Percentiles rank a stretch among this genome's conserved stretches.
Evolutionary conservation across 2,113 vertebrate genomes (phyloP).

Genomic region (Trematomus loennbergii): DNA sequence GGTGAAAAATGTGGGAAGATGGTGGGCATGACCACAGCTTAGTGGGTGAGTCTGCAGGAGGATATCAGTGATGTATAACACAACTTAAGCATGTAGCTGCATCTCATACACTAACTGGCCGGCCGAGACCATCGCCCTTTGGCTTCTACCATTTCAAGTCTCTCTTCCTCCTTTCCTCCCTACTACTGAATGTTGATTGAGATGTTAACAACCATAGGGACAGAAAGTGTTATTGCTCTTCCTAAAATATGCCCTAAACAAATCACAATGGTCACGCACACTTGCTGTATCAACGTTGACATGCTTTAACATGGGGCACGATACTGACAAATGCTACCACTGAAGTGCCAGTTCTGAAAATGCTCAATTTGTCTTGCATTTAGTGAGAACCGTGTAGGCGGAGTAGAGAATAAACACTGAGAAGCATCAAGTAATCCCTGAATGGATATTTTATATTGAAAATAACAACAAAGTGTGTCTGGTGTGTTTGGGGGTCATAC

Average conservation of each 20-base stretch:
- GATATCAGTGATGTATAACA: conserved; percentile 69
- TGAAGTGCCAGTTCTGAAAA: conserved; percentile 74
- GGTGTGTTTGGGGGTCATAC: conserved; percentile 67
- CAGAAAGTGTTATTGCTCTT: conserved; percentile 1
- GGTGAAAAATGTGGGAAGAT: conserved; percentile 49
- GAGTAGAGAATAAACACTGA: conserved; percentile 73
- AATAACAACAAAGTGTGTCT: conserved; percentile 76
- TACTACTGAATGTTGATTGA: conserved; percentile 33
- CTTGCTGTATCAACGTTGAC: conserved; percentile 57
- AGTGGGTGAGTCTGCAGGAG: conserved; percentile 57
- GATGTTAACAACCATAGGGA: conserved; percentile 23
- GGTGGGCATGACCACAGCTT: conserved; percentile 57
- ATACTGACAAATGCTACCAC: conserved; percentile 64
- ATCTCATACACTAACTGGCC: conserved; percentile 46
- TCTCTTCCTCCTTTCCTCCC: conserved; percentile 28
- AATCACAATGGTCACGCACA: conserved; percentile 53
- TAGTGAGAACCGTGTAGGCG: conserved; percentile 67
- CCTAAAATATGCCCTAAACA: conserved; percentile 49
- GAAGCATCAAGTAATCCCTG: conserved; percentile 79
- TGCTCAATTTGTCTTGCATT: conserved; percentile 79
- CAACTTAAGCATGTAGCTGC: conserved; percentile 52
- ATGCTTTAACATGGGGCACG: conserved; percentile 53
- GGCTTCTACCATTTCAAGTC: conserved; percentile 52
- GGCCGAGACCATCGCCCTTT: conserved; percentile 41
- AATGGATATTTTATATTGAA: conserved; percentile 81